Conservation (phyloP, 2,113 vertebrate species). For the Sterrhoptilus dennistouni region DNA sequence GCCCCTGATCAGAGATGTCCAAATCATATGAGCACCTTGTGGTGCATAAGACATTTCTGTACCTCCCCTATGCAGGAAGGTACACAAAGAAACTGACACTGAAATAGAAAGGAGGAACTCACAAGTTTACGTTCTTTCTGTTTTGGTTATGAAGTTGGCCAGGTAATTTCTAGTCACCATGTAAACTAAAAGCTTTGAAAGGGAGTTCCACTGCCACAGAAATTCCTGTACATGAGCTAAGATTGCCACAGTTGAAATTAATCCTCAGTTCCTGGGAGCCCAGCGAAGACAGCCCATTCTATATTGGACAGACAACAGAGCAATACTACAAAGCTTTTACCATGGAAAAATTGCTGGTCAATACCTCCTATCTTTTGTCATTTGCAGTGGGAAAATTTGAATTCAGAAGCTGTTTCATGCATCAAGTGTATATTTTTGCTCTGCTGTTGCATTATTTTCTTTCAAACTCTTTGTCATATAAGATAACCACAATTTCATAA, state of each 20-base stretch:
- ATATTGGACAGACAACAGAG: background rate
- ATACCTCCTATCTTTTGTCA: background rate
- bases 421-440: background rate
- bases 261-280: background rate
- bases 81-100: background rate
- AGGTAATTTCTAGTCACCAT: background rate
- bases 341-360: background rate
- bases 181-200: background rate
- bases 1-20: background rate
- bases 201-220: background rate
- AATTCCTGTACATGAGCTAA: background rate
- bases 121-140: background rate
- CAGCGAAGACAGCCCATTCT: background rate
- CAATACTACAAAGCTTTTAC: background rate
- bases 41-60: background rate
- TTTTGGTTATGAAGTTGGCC: background rate
- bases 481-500: background rate
- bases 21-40: background rate
- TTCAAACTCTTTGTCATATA: background rate
- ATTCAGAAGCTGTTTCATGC: background rate
- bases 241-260: background rate
- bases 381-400: background rate
- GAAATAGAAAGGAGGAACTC: background rate
- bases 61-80: background rate
- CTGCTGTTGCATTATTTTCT: background rate